Evolutionary conservation across 2,113 vertebrate species (phyloP).

Genomic region (Laticauda colubrina): DNA sequence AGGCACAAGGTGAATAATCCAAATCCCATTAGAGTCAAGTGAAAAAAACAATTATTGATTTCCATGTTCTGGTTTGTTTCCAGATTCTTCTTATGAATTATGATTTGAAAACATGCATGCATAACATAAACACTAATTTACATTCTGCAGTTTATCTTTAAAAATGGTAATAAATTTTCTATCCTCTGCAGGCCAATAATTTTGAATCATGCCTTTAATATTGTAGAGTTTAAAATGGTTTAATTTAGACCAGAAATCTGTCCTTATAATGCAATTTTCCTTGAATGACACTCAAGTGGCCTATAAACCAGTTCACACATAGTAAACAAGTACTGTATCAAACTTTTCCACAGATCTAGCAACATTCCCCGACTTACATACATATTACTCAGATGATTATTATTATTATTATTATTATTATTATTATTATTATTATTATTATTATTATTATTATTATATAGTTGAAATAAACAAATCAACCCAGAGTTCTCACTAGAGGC

Average conservation of each 20-base stretch:
- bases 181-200: neutral
- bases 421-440: too few species aligned
- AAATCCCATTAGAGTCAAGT: neutral
- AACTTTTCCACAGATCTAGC: neutral
- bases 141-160: neutral
- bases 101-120: neutral
- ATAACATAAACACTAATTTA: neutral
- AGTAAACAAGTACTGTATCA: neutral
- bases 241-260: slow-evolving; percentile 13
- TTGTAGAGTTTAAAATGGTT: neutral
- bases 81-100: neutral
- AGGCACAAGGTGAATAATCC: neutral
- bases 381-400: neutral
- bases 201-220: neutral
- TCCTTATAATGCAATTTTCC: neutral
- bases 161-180: neutral
- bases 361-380: neutral
- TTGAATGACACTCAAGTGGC: neutral
- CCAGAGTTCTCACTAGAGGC: neutral
- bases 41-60: neutral
- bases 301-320: neutral
- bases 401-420: too few species aligned
- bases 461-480: neutral
- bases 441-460: too few species aligned
- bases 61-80: neutral